These are phyloP conservation scores for Andrena camellia DNA, from an alignment of 2,888 invertebrate species.

Conservation along the genomic window DNA sequence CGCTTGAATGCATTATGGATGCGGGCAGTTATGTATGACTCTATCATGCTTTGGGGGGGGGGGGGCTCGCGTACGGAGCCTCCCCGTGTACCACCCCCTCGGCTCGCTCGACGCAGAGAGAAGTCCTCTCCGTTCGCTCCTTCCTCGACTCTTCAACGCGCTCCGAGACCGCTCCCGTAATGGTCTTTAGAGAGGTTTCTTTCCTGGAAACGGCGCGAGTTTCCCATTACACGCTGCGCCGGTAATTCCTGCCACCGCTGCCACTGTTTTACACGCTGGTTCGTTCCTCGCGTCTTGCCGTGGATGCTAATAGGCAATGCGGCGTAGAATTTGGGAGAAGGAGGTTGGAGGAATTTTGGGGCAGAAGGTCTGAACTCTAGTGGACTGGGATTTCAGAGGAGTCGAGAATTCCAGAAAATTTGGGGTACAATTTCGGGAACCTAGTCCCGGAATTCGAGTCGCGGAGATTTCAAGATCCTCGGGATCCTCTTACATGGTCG, in stretches of 20 bases:
- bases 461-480: background rate
- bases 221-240: conserved; percentile 67
- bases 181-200: conserved; percentile 80
- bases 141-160: conserved; percentile 71
- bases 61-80: conserved; percentile 61
- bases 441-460: too few relatives aligned
- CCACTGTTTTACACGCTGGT: too few relatives aligned
- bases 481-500: background rate
- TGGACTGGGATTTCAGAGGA: too few relatives aligned
- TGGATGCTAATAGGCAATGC: background rate
- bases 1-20: conserved; percentile 83
- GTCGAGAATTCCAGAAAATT: too few relatives aligned
- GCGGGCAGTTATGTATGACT: conserved; percentile 83
- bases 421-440: too few relatives aligned
- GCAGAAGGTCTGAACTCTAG: too few relatives aligned
- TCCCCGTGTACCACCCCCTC: conserved; percentile 21
- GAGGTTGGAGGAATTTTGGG: too few relatives aligned
- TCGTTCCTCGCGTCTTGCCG: background rate
- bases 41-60: conserved; percentile 77
- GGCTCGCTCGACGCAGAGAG: background rate
- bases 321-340: too few relatives aligned
- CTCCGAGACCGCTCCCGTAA: conserved; percentile 77
- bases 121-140: conserved; percentile 30
- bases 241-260: conserved; percentile 26
- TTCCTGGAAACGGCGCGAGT: conserved; percentile 81